Conservation (phyloP, 2,888 invertebrate species). For the Luperina testacea region DNA sequence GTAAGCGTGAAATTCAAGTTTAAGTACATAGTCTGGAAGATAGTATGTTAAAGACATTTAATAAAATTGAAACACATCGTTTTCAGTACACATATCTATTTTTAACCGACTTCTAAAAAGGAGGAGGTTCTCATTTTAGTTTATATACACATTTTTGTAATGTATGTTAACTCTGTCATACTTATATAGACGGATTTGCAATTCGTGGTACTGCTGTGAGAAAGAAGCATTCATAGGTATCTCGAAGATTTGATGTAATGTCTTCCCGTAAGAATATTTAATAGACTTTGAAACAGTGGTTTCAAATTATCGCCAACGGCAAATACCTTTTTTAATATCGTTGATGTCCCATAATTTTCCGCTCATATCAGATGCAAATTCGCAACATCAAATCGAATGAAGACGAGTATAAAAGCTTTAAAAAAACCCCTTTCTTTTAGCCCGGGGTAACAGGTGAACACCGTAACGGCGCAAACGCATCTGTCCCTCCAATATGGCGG, state of each 20-base stretch:
- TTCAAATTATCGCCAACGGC: constrained; percentile 37
- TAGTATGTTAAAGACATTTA: too few relatives aligned
- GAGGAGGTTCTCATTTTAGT: too few relatives aligned
- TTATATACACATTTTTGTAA: too few relatives aligned
- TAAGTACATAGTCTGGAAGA: too few relatives aligned
- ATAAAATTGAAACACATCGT: too few relatives aligned
- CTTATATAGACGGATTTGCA: too few relatives aligned
- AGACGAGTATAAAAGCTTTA: constrained; percentile 17
- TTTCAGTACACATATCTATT: too few relatives aligned
- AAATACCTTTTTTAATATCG: constrained; percentile 4
- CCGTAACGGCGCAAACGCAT: constrained; percentile 56
- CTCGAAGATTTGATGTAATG: not conserved
- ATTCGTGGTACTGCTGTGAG: not conserved
- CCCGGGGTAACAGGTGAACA: constrained; percentile 56
- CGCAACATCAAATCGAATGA: constrained; percentile 42
- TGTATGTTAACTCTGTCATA: too few relatives aligned
- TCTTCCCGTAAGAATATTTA: not conserved
- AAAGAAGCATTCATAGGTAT: not conserved
- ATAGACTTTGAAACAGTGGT: not conserved
- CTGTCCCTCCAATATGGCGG: constrained; percentile 60
- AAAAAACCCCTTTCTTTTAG: constrained; percentile 39
- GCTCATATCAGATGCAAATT: constrained; percentile 47
- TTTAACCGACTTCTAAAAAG: too few relatives aligned
- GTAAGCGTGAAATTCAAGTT: too few relatives aligned
- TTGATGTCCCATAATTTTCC: constrained; percentile 52